Conservation (phyloP, 2,888 invertebrate species). For the Monopis laevigella region DNA sequence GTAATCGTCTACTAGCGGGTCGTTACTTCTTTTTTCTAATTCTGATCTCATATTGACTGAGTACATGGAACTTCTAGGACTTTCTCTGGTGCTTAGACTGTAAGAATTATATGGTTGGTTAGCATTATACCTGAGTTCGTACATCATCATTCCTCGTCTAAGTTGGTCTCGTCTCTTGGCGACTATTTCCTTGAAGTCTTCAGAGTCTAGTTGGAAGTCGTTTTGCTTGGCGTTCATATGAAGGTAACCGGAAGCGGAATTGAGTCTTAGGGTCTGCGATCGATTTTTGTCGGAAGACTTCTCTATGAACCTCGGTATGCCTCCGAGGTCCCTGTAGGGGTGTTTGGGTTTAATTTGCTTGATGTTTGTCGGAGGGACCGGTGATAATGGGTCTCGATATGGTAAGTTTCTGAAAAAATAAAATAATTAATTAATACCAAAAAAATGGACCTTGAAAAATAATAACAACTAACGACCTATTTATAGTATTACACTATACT, state of each 20-base stretch:
- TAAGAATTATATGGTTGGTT: constrained; percentile 41
- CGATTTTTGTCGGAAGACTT: constrained; percentile 43
- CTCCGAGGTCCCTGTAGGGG: constrained; percentile 37
- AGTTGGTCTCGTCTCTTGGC: constrained; percentile 53
- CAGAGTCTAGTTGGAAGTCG: constrained; percentile 56
- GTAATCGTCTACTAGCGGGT: constrained; percentile 56
- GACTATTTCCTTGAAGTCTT: constrained; percentile 56
- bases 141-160: constrained; percentile 47
- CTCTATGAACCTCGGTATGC: constrained; percentile 52
- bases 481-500: too few relatives aligned
- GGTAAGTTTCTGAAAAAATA: constrained; percentile 41
- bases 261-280: constrained; percentile 51
- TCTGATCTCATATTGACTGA: constrained; percentile 48
- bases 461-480: too few relatives aligned
- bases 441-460: too few relatives aligned
- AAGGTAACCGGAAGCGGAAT: constrained; percentile 57
- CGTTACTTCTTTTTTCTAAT: constrained; percentile 42
- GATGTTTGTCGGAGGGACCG: constrained; percentile 48
- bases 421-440: background rate
- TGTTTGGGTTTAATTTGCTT: constrained; percentile 42
- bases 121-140: constrained; percentile 41
- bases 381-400: constrained; percentile 56
- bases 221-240: constrained; percentile 60
- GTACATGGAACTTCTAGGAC: constrained; percentile 47
- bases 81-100: constrained; percentile 30